A percentile compares a stretch with the other conserved stretches of the same genome.
Evolutionary conservation across 1,140 invertebrate species (phyloP).

Genomic region (Drosophila virilis): DNA sequence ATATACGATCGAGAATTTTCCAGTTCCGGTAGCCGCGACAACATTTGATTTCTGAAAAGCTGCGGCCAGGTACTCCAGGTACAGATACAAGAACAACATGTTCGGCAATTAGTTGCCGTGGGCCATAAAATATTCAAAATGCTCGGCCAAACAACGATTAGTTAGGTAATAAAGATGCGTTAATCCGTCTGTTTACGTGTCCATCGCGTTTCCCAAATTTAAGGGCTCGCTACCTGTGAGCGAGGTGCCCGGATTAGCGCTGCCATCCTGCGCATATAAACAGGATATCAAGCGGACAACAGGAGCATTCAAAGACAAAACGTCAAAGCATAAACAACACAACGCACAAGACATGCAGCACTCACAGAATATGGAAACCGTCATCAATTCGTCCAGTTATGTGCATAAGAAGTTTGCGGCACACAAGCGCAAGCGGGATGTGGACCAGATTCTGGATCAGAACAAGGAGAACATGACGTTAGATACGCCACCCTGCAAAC

Average conservation of each 20-base stretch:
- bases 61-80: slow-evolving; percentile 29
- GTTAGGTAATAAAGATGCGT: slow-evolving; percentile 60
- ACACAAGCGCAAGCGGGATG: slow-evolving; percentile 56
- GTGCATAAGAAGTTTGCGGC: slow-evolving; percentile 59
- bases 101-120: slow-evolving; percentile 42
- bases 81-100: not conserved
- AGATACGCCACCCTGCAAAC: slow-evolving; percentile 22
- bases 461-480: slow-evolving; percentile 27
- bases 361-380: not conserved
- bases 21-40: slow-evolving; percentile 62
- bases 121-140: slow-evolving; percentile 49
- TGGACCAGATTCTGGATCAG: slow-evolving; percentile 30
- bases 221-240: slow-evolving; percentile 46
- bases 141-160: slow-evolving; percentile 30
- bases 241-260: not conserved
- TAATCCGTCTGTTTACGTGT: slow-evolving; percentile 62
- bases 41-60: slow-evolving; percentile 1
- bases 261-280: slow-evolving; percentile 52
- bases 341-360: slow-evolving; percentile 29
- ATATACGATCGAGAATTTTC: slow-evolving; percentile 37
- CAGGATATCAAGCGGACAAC: slow-evolving; percentile 46
- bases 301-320: slow-evolving; percentile 55
- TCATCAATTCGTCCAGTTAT: slow-evolving; percentile 20
- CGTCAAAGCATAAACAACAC: slow-evolving; percentile 53
- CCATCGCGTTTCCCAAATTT: slow-evolving; percentile 13